Evolutionary conservation across 1,140 invertebrate genomes (phyloP).

Genomic region (Trypoxylus dichotomus): DNA sequence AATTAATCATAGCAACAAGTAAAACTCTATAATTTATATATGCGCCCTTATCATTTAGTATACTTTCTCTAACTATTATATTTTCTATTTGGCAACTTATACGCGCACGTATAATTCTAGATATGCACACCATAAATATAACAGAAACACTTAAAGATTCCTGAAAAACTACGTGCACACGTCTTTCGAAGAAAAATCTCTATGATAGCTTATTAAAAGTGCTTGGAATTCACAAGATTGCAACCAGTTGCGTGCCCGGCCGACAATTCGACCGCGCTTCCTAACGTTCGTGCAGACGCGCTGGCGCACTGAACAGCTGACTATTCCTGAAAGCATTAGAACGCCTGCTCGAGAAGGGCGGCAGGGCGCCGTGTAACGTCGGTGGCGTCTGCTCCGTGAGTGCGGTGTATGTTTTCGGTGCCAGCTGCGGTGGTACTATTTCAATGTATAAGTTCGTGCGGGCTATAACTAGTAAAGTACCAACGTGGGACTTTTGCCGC

Average conservation of each 20-base stretch:
- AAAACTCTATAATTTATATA: no score
- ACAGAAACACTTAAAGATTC: no score
- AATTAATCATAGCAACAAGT: no score
- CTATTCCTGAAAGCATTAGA: not conserved
- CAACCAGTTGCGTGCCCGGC: not conserved
- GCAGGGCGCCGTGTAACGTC: not conserved
- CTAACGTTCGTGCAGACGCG: not conserved
- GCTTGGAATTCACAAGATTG: not conserved
- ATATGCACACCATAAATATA: no score
- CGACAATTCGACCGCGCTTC: not conserved
- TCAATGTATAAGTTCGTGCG: constrained; percentile 11
- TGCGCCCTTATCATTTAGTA: no score
- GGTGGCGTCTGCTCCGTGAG: not conserved
- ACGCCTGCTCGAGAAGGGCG: not conserved
- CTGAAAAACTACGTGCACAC: no score
- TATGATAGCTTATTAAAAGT: no score
- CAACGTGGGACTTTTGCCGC: not conserved
- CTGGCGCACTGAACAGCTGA: constrained; percentile 22
- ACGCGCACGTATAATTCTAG: no score
- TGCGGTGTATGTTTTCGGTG: not conserved
- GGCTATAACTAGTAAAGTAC: not conserved
- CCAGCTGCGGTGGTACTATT: not conserved
- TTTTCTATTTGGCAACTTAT: no score
- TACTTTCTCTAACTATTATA: no score
- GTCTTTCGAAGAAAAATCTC: no score